Evolutionary conservation across 2,888 invertebrate genomes (phyloP), one percentile per base, ranked within the genome.

Genomic region (Cremastobaeus sp.): DNA sequence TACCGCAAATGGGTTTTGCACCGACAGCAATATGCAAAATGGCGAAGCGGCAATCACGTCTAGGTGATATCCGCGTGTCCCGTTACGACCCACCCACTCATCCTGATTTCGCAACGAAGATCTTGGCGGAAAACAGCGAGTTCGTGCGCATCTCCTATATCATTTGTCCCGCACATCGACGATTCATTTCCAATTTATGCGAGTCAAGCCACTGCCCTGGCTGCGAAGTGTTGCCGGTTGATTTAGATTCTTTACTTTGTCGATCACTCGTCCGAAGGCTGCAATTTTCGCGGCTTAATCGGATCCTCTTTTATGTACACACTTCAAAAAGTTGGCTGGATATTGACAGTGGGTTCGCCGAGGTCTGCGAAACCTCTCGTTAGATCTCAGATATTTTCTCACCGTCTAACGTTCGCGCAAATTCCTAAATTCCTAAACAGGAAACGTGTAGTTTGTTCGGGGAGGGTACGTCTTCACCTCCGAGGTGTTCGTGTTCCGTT

Each of bases 111-210:
- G 30, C 64, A 28, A 34, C 28, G 45, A 30, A 47, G 28, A 52
- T 59, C 59, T 35, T 71, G 50, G 57, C 57, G 71, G 64, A 65
- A 71, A 64, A 71, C 64, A 37, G 64, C 71, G 52, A 32, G 57
- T 59, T 28, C 45, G 32, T 52, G 28, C 15, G 20, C 52, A 52
- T 64, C 64, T 71, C 35, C 71, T 71, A 45, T 71, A 71, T 64
- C 57, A 71, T 64, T 71, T 71, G 50, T 64, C 37, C 50, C 35
- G 57, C 43, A 37, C 43, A 64, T 71, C 35, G 48, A 71, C 71
- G 71, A 34, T 71, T 64, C 57, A 71, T 71, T 71, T 52, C 41
- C 47, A 39, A 48, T 60, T 64, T 75, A 69, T 69, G 37, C 62
- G 65, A 69, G 47, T 28, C 57, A 4, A 43, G 60, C 69, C 48